Evolutionary conservation across 2,797 vertebrate species (phyloP), one percentile per base, ranked within the genome.

Genomic region (Eupleurogrammus muticus): DNA sequence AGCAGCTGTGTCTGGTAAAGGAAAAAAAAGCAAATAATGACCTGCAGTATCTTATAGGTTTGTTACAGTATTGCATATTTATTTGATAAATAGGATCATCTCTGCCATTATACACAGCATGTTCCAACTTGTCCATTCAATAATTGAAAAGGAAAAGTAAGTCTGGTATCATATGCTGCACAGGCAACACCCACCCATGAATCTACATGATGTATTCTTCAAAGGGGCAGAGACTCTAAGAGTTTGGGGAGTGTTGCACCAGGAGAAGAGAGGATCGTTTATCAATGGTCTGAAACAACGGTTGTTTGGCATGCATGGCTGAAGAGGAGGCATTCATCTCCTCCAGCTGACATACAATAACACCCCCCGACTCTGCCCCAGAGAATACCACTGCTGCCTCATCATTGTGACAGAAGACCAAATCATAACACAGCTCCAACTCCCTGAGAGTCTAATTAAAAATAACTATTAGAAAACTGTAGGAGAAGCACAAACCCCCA

Each of bases 401-500:
- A 44, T 56, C 57, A 70, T 40, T 59, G 76, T 73, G 69, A 73
- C 55, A 63, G 63, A 73, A 58, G 54, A 59, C 70, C 61, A 49
- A 73, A 79, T 69, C 75, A 66, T 63, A 52, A 53, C 58, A 34
- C 67, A 60, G 62, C 77, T 56, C 58, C 56, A 63, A 76, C 81
- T 81, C 81, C 88, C 86, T 63, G 52, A 57, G 88, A 79, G 88
- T 84, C 79, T 88, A 85, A 88, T 90, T 90, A 90, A 77, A 64
- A 73, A 58, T 40, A 36, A 59, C 59, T 68, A 69, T 73, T 69
- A 66, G 71, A 68, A 70, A 61, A 66, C 51, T 46, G 64, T 68
- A 60, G 61, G 61, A 71, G 63, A 74, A 47, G 68, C 34, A 46
- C 46, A 53, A 58, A 59, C 20, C 46, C 20, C 36, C 12, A 34